A percentile compares a stretch with the other conserved stretches of the same genome.
These are phyloP conservation scores for Orthonychiurus folsomi DNA, from an alignment of 2,888 invertebrate species.

Conservation along the genomic window DNA sequence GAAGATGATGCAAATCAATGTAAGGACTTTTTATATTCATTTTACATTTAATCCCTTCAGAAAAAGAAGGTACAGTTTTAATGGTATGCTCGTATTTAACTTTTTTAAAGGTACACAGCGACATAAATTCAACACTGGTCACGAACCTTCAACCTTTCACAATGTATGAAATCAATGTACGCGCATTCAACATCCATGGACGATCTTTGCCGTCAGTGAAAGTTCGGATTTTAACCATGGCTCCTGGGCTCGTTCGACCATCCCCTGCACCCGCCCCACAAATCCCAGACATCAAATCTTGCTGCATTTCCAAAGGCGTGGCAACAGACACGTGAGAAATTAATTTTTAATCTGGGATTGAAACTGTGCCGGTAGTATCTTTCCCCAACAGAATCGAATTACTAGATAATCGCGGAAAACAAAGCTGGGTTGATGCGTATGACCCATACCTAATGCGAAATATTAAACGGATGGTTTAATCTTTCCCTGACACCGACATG, in stretches of 20 bases:
- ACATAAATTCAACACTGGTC: conserved; percentile 53
- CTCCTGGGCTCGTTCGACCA: conserved; percentile 52
- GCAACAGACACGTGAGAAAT: conserved; percentile 54
- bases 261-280: conserved; percentile 51
- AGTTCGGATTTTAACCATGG: conserved; percentile 62
- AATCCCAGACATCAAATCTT: conserved; percentile 64
- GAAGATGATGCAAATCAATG: conserved; percentile 38
- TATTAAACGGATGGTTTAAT: too few relatives aligned
- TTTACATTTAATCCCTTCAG: conserved; percentile 11
- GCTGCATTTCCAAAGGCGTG: conserved; percentile 63
- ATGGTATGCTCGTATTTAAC: conserved; percentile 3
- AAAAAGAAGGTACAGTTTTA: too few relatives aligned
- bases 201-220: conserved; percentile 66
- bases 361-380: too few relatives aligned
- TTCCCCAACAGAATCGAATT: too few relatives aligned
- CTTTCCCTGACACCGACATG: too few relatives aligned
- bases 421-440: too few relatives aligned
- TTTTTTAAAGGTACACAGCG: conserved; percentile 54
- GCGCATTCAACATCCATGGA: conserved; percentile 64
- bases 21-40: too few relatives aligned
- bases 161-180: conserved; percentile 71
- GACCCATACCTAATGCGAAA: too few relatives aligned
- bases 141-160: conserved; percentile 63
- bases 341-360: too few relatives aligned
- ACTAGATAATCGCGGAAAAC: too few relatives aligned